Base-by-base conservation (phyloP, 2,113 vertebrate genomes). In the Sardina pilchardus region DNA sequence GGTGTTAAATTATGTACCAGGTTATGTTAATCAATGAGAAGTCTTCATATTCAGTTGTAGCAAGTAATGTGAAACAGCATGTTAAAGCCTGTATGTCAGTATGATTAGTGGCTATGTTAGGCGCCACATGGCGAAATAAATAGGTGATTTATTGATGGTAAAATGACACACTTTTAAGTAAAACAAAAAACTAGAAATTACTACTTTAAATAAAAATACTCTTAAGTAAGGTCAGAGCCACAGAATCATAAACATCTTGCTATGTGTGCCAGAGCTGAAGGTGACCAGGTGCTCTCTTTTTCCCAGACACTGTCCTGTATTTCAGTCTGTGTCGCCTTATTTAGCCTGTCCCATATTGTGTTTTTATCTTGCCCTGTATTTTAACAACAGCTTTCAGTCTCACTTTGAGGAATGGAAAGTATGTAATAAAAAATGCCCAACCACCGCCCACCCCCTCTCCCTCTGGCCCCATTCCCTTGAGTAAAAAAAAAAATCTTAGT, bases 1-100 rank as follows among this genome's bases (percentile, higher is more conserved):
- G 36, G 30, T 36, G 34, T 78, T 78, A 78, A 36, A 78, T 78
- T 71, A 78, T 34, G 12, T 78, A 78, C 2, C 14, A 36, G 71
- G 71, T 78, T 39, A 36, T 78, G 12, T 78, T 78, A 36, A 78
- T 78, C 71, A 78, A 17, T 36, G n/a, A 67, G 63, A 67, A 48
- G 47, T 1, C 4, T 24, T 36, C 36, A 36, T 78, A 2, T 36
- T 78, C 30, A 71, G 26, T 71, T 78, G 71, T 12, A 17, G 10
- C 63, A 12, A 26, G 8, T 30, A 26, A 10, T 71, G 63, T 9
- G 26, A 30, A 71, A 30, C 63, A 10, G 26, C n/a, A 71, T 9
- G 26, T 71, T 71, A 30, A 71, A 26, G 6, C 26, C n/a, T 30
- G 9, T 71, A 10, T 26, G n/a, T 12, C n/a, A 26, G n/a, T 10